A percentile compares a stretch with the other conserved stretches of the same genome.
phyloP scores from a whole-genome alignment of 1,140 invertebrate genomes.

The Telenomus remus region DNA sequence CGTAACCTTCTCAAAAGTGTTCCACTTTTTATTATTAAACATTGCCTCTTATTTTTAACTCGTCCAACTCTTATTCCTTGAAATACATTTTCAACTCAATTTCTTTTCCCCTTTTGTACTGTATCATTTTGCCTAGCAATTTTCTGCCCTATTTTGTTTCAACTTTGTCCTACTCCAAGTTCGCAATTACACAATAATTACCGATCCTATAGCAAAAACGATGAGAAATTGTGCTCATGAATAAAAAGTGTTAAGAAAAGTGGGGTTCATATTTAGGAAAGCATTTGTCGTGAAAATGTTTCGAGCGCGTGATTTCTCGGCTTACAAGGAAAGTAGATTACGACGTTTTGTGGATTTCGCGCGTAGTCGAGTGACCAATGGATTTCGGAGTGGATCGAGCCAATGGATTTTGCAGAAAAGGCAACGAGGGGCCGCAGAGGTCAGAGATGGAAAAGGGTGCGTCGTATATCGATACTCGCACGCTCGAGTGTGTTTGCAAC shows the following conservation, averaged over 20 bases:
- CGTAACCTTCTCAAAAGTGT: too few relatives aligned
- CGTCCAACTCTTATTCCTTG: neutral
- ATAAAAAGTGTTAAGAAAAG: neutral
- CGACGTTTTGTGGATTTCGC: constrained; percentile 65
- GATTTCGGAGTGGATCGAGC: constrained; percentile 66
- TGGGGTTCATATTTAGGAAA: constrained; percentile 37
- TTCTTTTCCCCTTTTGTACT: too few relatives aligned
- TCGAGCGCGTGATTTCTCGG: constrained; percentile 59
- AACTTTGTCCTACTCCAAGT: too few relatives aligned
- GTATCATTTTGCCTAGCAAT: too few relatives aligned
- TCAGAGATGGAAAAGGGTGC: constrained; percentile 65
- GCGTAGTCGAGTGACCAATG: constrained; percentile 64
- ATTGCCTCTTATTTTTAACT: neutral
- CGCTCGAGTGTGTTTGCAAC: constrained; percentile 69
- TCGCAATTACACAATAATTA: too few relatives aligned
- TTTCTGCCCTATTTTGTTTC: too few relatives aligned
- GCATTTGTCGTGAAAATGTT: constrained; percentile 21
- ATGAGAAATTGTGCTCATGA: too few relatives aligned
- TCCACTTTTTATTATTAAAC: neutral
- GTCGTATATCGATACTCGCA: constrained; percentile 72
- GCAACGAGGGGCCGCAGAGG: constrained; percentile 56
- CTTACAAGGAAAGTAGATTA: constrained; percentile 64
- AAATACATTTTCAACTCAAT: too few relatives aligned
- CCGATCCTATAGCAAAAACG: too few relatives aligned
- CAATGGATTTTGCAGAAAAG: constrained; percentile 41